phyloP scores from a whole-genome alignment of 1,140 invertebrate species.

The Drosophila azteca region DNA sequence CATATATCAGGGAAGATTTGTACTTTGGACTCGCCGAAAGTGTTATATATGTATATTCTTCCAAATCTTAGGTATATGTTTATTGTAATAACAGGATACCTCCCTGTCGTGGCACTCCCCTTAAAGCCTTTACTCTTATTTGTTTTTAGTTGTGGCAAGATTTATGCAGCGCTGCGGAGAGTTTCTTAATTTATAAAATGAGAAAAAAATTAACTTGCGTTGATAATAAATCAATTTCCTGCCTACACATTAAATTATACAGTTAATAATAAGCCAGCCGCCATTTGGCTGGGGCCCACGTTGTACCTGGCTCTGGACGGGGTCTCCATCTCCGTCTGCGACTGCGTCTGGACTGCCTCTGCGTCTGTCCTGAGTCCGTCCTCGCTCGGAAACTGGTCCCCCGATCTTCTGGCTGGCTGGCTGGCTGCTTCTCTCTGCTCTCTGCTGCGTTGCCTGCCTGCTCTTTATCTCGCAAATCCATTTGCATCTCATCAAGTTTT shows the following conservation, averaged over 20 bases:
- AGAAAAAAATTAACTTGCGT: conserved; percentile 72
- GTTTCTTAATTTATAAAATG: conserved; percentile 74
- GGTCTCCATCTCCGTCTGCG: conserved; percentile 15
- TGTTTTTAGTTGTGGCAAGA: conserved; percentile 45
- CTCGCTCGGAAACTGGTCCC: not conserved
- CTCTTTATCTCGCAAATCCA: conserved; percentile 73
- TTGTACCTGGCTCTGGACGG: conserved; percentile 23
- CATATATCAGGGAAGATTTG: too few relatives aligned
- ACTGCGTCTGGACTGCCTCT: conserved; percentile 16
- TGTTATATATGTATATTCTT: too few relatives aligned
- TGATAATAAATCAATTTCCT: conserved; percentile 82
- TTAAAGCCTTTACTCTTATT: too few relatives aligned
- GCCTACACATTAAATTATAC: conserved; percentile 80
- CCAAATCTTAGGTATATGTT: too few relatives aligned
- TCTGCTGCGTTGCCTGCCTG: too few relatives aligned
- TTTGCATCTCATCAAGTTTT: conserved; percentile 78
- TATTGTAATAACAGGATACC: too few relatives aligned
- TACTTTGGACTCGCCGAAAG: too few relatives aligned
- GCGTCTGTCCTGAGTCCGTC: not conserved
- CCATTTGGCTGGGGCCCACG: conserved; percentile 64
- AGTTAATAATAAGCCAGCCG: conserved; percentile 76
- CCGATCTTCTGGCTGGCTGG: conserved; percentile 1
- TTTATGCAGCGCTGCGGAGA: conserved; percentile 55
- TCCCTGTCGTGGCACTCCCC: too few relatives aligned
- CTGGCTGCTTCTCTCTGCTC: conserved; percentile 9